Evolutionary conservation across 2,113 vertebrate genomes (phyloP), one percentile per base, ranked within the genome.

Genomic region (Ptychochromis oligacanthus): DNA sequence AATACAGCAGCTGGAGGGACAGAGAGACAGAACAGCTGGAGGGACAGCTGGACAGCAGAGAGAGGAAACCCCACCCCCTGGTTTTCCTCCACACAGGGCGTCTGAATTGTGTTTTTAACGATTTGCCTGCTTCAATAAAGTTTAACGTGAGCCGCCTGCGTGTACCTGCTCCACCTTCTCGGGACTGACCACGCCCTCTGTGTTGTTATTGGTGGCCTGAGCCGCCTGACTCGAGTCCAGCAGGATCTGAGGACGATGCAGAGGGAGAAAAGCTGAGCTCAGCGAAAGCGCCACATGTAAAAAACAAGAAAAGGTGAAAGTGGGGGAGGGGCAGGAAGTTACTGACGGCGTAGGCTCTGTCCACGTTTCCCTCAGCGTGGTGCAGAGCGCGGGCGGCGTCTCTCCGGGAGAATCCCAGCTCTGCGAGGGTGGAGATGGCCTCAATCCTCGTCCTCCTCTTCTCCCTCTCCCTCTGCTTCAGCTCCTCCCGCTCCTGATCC

Each of bases 361-460:
- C 95, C 86, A 98, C 81, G 79, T 97, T 92, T 84, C 97, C 98
- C 0, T 91, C 28, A 0, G 97, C 95, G 4, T 93, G 92, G 1
- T 94, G 95, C 20, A 99, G 96, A 1, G 97, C 98, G 43, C 95
- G 72, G 43, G 93, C 94, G 1, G 97, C 97, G 0, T 97, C 97
- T 17, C 93, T 95, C n/a, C 93, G 87, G 1, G 95, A 93, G 84
- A 93, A 99, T 18, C 98, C 98, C 92, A 99, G 94, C 17, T 95
- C 95, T 2, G 90, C 93, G 88, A 99, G 89, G 0, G 86, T 89
- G 43, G 93, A 93, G 61, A 98, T 88, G 22, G 79, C 95, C 79
- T 97, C 97, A 86, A 94, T 82, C 46, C 94, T 95, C 18, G 56
- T 94, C 20, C 92, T 86, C 52, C 96, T 96, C 92, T 95, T 97